Evolutionary conservation across 1,140 invertebrate species (phyloP).

Genomic region (Caerostris extrusa): DNA sequence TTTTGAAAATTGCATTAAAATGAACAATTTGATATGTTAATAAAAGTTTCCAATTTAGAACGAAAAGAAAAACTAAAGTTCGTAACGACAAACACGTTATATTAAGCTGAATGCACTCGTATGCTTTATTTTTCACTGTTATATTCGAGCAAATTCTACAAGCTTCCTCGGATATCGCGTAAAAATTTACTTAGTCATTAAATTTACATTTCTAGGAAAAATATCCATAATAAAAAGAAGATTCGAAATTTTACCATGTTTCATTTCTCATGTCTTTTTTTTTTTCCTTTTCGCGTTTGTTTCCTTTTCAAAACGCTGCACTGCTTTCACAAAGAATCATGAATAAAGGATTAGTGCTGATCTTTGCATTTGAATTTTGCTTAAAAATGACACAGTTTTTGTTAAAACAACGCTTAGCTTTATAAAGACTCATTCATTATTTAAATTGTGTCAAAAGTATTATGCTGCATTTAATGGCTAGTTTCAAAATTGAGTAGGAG

Average conservation of each 20-base stretch:
- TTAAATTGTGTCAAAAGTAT: slow-evolving; percentile 12
- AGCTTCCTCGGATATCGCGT: neutral
- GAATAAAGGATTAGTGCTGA: slow-evolving; percentile 8
- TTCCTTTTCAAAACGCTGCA: neutral
- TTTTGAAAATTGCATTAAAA: too few species aligned
- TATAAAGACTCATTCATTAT: neutral
- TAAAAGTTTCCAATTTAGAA: too few species aligned
- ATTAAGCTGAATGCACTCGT: neutral
- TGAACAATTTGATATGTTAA: too few species aligned
- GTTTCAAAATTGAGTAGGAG: neutral
- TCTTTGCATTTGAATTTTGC: slow-evolving; percentile 2
- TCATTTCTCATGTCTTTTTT: neutral
- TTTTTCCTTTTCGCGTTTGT: neutral
- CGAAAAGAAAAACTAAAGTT: too few species aligned
- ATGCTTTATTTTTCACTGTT: neutral
- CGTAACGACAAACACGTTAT: neutral
- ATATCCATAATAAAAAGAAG: neutral
- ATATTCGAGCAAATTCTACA: neutral
- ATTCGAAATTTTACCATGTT: neutral
- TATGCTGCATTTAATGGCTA: neutral
- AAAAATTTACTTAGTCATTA: neutral
- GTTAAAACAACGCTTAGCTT: neutral
- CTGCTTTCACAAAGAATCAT: neutral
- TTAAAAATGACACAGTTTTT: neutral
- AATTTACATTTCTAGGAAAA: too few species aligned